A percentile compares a stretch with the other conserved stretches of the same genome.
Conservation (phyloP, 2,797 vertebrate genomes). For the Linurgus olivaceus region DNA sequence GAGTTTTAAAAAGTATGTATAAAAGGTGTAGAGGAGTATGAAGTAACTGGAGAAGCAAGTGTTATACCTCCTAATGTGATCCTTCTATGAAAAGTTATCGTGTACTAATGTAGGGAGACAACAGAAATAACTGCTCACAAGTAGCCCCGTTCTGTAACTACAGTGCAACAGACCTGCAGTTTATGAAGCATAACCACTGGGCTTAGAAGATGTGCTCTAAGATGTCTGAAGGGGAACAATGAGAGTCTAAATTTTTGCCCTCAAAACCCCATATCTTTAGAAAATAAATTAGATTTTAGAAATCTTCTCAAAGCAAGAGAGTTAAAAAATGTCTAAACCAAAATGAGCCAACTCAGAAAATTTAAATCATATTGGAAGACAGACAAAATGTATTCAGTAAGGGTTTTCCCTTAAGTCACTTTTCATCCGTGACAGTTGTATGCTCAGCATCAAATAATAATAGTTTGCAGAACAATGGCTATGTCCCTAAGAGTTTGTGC, state of each 20-base stretch:
- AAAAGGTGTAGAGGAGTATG: background rate
- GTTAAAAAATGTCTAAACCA: background rate
- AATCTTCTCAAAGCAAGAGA: background rate
- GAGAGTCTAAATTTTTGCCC: background rate
- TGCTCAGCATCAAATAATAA: background rate
- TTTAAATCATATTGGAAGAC: background rate
- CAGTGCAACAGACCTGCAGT: background rate
- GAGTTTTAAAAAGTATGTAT: background rate
- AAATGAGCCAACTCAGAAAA: background rate
- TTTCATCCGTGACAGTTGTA: background rate
- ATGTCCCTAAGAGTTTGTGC: background rate
- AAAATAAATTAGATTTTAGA: background rate
- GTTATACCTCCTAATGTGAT: background rate
- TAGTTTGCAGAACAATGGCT: background rate
- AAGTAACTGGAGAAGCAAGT: background rate
- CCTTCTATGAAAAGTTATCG: background rate
- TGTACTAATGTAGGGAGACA: background rate
- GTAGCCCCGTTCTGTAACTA: accelerated
- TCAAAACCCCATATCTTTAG: accelerated
- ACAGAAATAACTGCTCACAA: background rate
- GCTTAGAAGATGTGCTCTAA: background rate
- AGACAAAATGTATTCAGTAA: background rate
- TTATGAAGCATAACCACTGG: background rate
- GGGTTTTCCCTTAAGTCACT: background rate
- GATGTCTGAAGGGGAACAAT: background rate